Conservation (phyloP, 2,888 invertebrate species). For the Sphaerophoria taeniata region DNA sequence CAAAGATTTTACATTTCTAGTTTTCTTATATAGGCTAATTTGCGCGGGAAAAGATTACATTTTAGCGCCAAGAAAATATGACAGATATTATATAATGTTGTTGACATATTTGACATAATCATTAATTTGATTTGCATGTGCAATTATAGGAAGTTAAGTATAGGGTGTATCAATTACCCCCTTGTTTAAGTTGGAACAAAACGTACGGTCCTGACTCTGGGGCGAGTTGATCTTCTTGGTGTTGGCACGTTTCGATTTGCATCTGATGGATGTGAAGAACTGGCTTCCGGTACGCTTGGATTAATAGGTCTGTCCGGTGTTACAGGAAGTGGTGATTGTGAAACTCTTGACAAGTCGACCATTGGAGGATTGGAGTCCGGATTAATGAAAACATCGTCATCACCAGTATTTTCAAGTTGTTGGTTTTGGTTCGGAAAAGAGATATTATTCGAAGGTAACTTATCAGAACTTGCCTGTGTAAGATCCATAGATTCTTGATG, state of each 20-base stretch:
- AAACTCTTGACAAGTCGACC: conserved; percentile 8
- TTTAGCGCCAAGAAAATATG: too few species aligned
- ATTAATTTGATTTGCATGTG: too few species aligned
- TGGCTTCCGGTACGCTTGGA: neutral
- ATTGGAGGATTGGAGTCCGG: conserved; percentile 12
- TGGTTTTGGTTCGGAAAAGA: conserved; percentile 1
- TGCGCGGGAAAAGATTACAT: too few species aligned
- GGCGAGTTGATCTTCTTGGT: neutral
- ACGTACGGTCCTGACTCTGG: neutral
- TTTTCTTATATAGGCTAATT: too few species aligned
- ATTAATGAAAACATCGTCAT: conserved; percentile 14
- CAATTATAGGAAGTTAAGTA: neutral
- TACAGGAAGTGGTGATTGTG: neutral
- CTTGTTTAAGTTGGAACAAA: conserved; percentile 10
- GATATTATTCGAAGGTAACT: neutral
- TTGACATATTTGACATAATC: too few species aligned
- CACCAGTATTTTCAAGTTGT: neutral
- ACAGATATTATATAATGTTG: too few species aligned
- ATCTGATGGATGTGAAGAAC: neutral
- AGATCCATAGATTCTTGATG: neutral
- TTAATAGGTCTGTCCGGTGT: neutral
- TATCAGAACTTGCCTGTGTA: conserved; percentile 7
- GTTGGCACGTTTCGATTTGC: neutral
- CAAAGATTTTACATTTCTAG: too few species aligned
- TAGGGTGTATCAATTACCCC: conserved; percentile 13